These are phyloP conservation scores for Dryobota labecula DNA, from an alignment of 2,888 invertebrate genomes.

Conservation along the genomic window DNA sequence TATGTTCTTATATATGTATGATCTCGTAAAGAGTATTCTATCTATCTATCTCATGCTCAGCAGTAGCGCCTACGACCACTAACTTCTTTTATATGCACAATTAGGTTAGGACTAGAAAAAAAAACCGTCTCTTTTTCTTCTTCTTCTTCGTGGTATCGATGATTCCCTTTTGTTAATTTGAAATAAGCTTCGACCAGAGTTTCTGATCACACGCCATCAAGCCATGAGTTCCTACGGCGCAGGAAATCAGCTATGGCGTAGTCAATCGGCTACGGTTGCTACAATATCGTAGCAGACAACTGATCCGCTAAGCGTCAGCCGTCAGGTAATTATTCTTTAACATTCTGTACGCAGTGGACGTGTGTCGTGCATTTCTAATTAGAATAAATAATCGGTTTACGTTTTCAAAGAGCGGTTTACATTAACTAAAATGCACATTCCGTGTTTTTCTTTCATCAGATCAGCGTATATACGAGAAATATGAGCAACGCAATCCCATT, in stretches of 20 bases:
- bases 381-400: neutral
- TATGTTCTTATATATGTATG: too few species aligned
- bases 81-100: neutral
- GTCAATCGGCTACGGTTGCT: conserved; percentile 13
- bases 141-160: too few species aligned
- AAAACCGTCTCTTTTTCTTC: neutral
- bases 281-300: conserved; percentile 17
- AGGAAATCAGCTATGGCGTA: conserved; percentile 14
- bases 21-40: too few species aligned
- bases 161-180: too few species aligned
- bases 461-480: conserved; percentile 13
- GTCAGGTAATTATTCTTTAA: conserved; percentile 13
- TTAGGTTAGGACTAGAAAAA: neutral
- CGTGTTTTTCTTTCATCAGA: conserved; percentile 34
- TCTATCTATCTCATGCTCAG: too few species aligned
- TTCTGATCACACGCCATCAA: neutral
- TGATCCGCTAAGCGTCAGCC: conserved; percentile 11
- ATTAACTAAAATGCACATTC: conserved; percentile 12
- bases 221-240: neutral
- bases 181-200: neutral
- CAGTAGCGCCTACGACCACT: neutral
- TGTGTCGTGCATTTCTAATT: neutral
- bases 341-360: neutral
- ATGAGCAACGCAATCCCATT: conserved; percentile 50
- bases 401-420: conserved; percentile 2